These are phyloP conservation scores for Pseudococcus viburni DNA, from an alignment of 2,888 invertebrate species.

Conservation along the genomic window DNA sequence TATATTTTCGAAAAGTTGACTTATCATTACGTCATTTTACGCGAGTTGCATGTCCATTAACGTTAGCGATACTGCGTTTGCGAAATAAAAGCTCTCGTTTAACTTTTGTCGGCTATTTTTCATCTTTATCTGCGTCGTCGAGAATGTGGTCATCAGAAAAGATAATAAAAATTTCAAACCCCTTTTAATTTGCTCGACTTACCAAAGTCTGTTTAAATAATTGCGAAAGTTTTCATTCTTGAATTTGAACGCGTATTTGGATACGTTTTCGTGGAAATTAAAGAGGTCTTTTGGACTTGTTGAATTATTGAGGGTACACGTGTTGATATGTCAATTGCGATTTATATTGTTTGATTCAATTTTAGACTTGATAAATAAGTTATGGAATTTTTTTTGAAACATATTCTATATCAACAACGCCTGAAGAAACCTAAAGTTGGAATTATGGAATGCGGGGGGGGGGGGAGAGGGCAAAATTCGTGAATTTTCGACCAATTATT, in stretches of 20 bases:
- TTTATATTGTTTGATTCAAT: no score
- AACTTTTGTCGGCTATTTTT: not conserved
- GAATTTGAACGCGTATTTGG: not conserved
- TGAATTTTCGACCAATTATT: no score
- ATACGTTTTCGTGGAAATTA: no score
- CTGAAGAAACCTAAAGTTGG: no score
- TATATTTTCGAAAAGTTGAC: not conserved
- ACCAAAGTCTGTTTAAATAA: not conserved
- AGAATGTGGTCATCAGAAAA: not conserved
- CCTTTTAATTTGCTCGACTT: not conserved
- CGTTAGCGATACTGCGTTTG: not conserved
- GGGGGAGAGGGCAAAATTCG: no score
- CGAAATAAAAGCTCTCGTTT: not conserved
- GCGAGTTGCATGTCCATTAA: not conserved
- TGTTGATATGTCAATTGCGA: no score
- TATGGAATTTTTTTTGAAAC: no score
- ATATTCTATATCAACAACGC: no score
- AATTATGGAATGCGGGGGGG: no score
- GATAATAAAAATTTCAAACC: not conserved
- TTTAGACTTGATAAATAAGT: no score
- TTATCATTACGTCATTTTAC: conserved; percentile 11
- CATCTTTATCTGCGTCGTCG: not conserved
- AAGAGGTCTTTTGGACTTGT: no score
- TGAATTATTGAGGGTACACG: no score
- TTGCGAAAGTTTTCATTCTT: not conserved